Base-by-base conservation (phyloP, 2,113 vertebrate genomes). In the Syrmaticus mikado region DNA sequence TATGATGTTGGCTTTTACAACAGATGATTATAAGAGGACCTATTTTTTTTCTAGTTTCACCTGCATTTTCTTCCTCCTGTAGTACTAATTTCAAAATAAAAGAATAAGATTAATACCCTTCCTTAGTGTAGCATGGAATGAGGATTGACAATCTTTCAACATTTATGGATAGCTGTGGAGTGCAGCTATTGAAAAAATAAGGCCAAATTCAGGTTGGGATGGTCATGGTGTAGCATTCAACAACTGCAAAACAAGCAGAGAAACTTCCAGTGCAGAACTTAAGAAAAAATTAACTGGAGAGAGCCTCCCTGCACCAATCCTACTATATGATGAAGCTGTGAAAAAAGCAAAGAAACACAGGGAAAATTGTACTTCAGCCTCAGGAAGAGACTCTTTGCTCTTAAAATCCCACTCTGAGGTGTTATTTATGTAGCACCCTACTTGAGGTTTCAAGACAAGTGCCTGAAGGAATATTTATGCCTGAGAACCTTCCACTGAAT, bases 311-410 rank as follows among this genome's bases (percentile, higher is more conserved):
- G 19, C 10, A 5, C 30, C 4, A 5, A 13, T 55, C 19, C 14
- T 53, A 10, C 14, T 25, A 18, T 1, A 0, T 0, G 1, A 13
- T 36, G 20, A 50, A 19, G 4, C 15, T 67, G 27, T 1, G 3
- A 40, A 79, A 55, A 41, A 8, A 27, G 11, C 0, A 1, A 18
- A 57, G 27, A 4, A 43, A 8, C 12, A 38, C 11, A 55, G 27
- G 8, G 30, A 48, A 83, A 71, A 71, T 10, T 18, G 7, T 21
- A 27, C 62, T 21, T 43, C 21, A 34, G 32, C 22, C 45, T 53
- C 21, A 13, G 28, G 40, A 6, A 80, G 2, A 5, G 6, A 28
- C 40, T 66, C 5, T 80, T 50, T 80, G 8, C 15, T n/a, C 15
- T 11, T 76, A 65, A 87, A 82, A 84, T 62, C 24, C 4, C 12